Base-by-base conservation (phyloP, 2,113 vertebrate genomes). In the Toxostoma redivivum region DNA sequence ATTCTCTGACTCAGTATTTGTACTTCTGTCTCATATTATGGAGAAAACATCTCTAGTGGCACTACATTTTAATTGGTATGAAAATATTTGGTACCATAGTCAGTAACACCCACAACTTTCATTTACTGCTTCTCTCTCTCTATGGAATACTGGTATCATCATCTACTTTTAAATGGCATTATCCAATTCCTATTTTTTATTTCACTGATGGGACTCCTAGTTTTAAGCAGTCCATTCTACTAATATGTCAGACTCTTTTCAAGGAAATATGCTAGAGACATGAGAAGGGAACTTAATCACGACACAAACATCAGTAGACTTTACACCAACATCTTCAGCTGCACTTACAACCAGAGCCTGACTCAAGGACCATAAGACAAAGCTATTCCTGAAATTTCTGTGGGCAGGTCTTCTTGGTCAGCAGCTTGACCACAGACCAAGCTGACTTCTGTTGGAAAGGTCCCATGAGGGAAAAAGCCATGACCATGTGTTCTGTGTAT, bases 1-100 rank as follows among this genome's bases (percentile, higher is more conserved):
- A 79, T 94, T 92, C 65, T 96, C 93, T 97, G 97, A 97, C 92
- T 97, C 97, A 97, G 76, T 97, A 97, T 97, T 97, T 97, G 96
- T 97, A 80, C 88, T 97, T 96, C 93, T 95, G 93, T 94, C 94
- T 97, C 95, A 88, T 90, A 90, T 92, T 95, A 96, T 92, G 90
- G 94, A 95, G 92, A 96, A 96, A 97, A 97, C 95, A 94, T 97
- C 95, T 95, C 95, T 97, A 81, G 95, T 92, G 95, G 76, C 67
- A 96, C 93, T 78, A 97, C 76, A 91, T 94, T 88, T 96, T 97
- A 97, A 97, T 94, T 96, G 94, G 95, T 97, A 97, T 95, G 93
- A 97, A 97, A 97, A 97, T 97, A 97, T 96, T 97, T 97, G 92
- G 82, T 97, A 92, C 92, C 93, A 92, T 19, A 96, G 78, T 94